These are phyloP conservation scores for Ornithoptera priamus DNA, from an alignment of 2,888 invertebrate species.

Conservation along the genomic window DNA sequence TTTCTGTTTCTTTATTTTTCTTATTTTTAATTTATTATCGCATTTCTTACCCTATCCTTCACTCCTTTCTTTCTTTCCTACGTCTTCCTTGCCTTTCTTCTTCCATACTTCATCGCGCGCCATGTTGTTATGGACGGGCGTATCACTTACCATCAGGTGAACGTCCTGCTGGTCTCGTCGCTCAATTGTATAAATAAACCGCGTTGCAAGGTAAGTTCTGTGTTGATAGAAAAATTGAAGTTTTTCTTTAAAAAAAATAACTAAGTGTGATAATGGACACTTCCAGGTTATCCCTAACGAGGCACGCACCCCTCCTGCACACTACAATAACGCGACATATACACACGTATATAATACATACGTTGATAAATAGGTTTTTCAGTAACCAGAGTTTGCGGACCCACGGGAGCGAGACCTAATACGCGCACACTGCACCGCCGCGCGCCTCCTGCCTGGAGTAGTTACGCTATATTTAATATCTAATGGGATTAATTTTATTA, in stretches of 20 bases:
- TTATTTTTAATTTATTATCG: too few species aligned
- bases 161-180: too few species aligned
- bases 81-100: too few species aligned
- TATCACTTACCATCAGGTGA: too few species aligned
- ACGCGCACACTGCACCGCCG: conserved; percentile 13
- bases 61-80: too few species aligned
- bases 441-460: conserved; percentile 9
- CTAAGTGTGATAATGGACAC: conserved; percentile 33
- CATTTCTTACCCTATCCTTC: too few species aligned
- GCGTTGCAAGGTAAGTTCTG: too few species aligned
- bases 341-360: conserved; percentile 21
- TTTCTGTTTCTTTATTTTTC: too few species aligned
- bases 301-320: conserved; percentile 40
- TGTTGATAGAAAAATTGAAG: not conserved
- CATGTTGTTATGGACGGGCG: too few species aligned
- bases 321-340: conserved; percentile 33
- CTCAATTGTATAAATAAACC: too few species aligned
- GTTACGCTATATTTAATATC: not conserved
- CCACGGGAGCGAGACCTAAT: conserved; percentile 23
- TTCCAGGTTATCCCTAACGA: conserved; percentile 34
- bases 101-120: too few species aligned
- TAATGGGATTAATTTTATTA: not conserved
- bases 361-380: conserved; percentile 34
- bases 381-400: conserved; percentile 34
- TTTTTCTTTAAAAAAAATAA: not conserved